These are phyloP conservation scores for Timandra comae DNA, from an alignment of 2,888 invertebrate genomes.

Conservation along the genomic window DNA sequence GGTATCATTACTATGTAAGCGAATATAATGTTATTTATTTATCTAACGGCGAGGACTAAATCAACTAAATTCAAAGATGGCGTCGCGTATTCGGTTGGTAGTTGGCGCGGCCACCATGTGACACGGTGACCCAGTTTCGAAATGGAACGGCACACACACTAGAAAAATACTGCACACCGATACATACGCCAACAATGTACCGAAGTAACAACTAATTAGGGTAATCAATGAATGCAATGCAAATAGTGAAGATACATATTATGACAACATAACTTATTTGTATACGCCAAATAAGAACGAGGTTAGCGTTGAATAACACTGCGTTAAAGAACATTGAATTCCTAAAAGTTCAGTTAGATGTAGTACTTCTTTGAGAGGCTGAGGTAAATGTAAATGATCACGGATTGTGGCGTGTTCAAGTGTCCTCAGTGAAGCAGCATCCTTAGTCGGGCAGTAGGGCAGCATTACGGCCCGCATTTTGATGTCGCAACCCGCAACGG, in stretches of 20 bases:
- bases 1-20: too few relatives aligned
- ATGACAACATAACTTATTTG: conserved; percentile 2
- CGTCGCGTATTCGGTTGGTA: conserved; percentile 58
- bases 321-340: not conserved
- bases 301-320: too few relatives aligned
- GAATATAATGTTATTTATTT: too few relatives aligned
- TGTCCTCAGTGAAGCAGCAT: conserved; percentile 25
- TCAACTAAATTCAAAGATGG: conserved; percentile 68
- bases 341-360: not conserved
- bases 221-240: conserved; percentile 30
- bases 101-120: conserved; percentile 66
- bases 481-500: conserved; percentile 37
- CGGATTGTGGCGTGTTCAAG: conserved; percentile 8
- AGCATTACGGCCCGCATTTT: conserved; percentile 41
- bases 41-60: conserved; percentile 44
- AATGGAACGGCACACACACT: conserved; percentile 70
- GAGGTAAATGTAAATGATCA: conserved; percentile 1
- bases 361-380: not conserved
- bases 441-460: conserved; percentile 43
- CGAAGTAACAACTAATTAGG: conserved; percentile 40
- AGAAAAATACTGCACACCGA: conserved; percentile 50
- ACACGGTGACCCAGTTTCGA: conserved; percentile 73
- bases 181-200: conserved; percentile 41
- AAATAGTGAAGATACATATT: conserved; percentile 9
- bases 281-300: not conserved